These are phyloP conservation scores for Pheosia gnoma DNA, from an alignment of 2,888 invertebrate species.

Conservation along the genomic window DNA sequence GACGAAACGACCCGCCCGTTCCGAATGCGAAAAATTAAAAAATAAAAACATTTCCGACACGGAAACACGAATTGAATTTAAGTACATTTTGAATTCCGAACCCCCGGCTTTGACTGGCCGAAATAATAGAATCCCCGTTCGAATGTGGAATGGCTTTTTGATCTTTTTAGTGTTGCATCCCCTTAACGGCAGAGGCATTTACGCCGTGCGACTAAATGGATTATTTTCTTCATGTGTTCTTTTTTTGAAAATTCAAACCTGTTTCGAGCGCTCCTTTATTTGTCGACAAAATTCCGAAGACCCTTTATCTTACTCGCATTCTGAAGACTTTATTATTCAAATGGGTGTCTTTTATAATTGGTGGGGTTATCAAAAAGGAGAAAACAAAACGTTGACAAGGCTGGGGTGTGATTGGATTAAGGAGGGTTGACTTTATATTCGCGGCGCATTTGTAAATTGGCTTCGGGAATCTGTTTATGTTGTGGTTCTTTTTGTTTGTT, in stretches of 20 bases:
- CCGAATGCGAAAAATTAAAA: slow-evolving; percentile 74
- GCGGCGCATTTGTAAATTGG: slow-evolving; percentile 81
- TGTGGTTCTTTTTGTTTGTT: slow-evolving; percentile 70
- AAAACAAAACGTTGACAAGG: slow-evolving; percentile 83
- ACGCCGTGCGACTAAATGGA: slow-evolving; percentile 81
- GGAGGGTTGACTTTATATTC: slow-evolving; percentile 81
- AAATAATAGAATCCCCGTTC: slow-evolving; percentile 77
- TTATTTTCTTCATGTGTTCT: slow-evolving; percentile 80
- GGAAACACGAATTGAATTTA: slow-evolving; percentile 81
- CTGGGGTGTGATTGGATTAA: slow-evolving; percentile 81
- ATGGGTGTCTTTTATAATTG: slow-evolving; percentile 53
- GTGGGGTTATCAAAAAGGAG: slow-evolving; percentile 61
- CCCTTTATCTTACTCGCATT: slow-evolving; percentile 37
- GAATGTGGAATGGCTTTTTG: slow-evolving; percentile 74
- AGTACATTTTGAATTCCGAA: slow-evolving; percentile 80
- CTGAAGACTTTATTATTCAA: slow-evolving; percentile 20
- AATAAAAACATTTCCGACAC: slow-evolving; percentile 73
- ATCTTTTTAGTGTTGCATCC: slow-evolving; percentile 74
- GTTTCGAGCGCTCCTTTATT: slow-evolving; percentile 57
- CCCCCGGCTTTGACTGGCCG: slow-evolving; percentile 74
- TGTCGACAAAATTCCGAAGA: slow-evolving; percentile 50
- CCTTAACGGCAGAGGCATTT: slow-evolving; percentile 75
- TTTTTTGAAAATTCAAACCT: slow-evolving; percentile 67
- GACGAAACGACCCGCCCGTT: slow-evolving; percentile 71
- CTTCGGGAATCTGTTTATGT: slow-evolving; percentile 78